Base-by-base conservation (phyloP, 2,113 vertebrate species). In the Pungitius pungitius region DNA sequence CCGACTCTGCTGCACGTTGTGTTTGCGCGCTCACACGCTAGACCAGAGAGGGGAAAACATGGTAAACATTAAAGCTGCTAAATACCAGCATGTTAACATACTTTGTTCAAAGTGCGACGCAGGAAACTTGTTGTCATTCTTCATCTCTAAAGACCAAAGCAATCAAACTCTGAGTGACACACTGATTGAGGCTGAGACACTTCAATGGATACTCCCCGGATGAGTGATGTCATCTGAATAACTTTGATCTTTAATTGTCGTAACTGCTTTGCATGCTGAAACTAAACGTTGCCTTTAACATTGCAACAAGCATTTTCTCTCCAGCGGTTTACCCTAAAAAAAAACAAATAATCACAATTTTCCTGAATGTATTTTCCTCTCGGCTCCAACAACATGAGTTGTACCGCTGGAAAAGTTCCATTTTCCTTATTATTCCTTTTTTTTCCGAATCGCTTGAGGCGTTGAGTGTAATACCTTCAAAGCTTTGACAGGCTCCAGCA, bases 161-260 rank as follows among this genome's bases (percentile, higher is more conserved):
- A 86, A 77, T 89, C 81, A 85, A 84, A 69, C 40, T 33, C 30
- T 39, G 71, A 78, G 62, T 72, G 79, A 83, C 72, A 37, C 45
- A n/a, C 40, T 49, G 67, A 66, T 56, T 52, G 72, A 72, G 66
- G 61, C 40, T 62, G 33, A 43, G 87, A 81, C 83, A 64, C 71
- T 55, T 85, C 68, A 83, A 89, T 92, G 87, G 80, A 89, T 89
- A 69, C 11, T 37, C 11, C 11, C 26, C 18, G 70, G 59, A 84
- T 85, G 67, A 66, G 63, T 5, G 60, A 20, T 63, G 64, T 73
- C 61, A 63, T 62, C 69, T 73, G 74, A 85, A 80, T 35, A 66
- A 78, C 70, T 61, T 42, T 62, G 40, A 18, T 18, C 56, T 77
- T 86, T 78, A 81, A 74, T 84, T 77, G 75, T 26, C 1, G 6